Evolutionary conservation across 2,113 vertebrate genomes (phyloP), one percentile per base, ranked within the genome.

Genomic region (Psophia crepitans): DNA sequence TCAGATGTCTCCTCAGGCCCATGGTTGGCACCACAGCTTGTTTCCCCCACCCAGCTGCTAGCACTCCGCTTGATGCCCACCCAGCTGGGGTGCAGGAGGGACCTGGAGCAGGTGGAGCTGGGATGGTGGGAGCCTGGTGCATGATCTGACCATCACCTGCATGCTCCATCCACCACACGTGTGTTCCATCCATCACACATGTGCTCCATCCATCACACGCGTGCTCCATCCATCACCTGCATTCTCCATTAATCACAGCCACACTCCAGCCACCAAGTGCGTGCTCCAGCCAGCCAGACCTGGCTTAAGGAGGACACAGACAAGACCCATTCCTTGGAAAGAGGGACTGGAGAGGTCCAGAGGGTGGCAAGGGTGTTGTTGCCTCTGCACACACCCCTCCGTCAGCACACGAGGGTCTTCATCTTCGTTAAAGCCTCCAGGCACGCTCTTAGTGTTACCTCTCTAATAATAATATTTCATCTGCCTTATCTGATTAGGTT

Each of bases 381-480:
- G 23, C 51, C 64, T 53, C 68, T 21, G 18, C 28, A 4, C 24
- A 14, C 14, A 9, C 49, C 3, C 41, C 26, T 43, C 70, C 22
- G 14, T 26, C 30, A 20, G 11, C 4, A 1, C 74, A 6, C 16
- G 0, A 6, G 46, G 64, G 7, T 8, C 21, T 75, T 57, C 66
- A 7, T 58, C 86, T 58, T 19, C 1, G 9, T 41, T 51, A 43
- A 51, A 64, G 24, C 92, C 94, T 88, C 63, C 41, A 27, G 86
- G 79, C 82, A 8, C 20, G 33, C 51, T 83, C 61, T 46, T 83
- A 69, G 66, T 46, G 56, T 61, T 79, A 57, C 81, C 90, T 78
- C 92, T 65, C 76, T 79, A 87, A 84, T 91, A 87, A 68, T 69
- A 94, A 76, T 85, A 93, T 89, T 95, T 91, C 93, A 57, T 91